Evolutionary conservation across 2,888 invertebrate species (phyloP).

Genomic region (Villa cingulata): DNA sequence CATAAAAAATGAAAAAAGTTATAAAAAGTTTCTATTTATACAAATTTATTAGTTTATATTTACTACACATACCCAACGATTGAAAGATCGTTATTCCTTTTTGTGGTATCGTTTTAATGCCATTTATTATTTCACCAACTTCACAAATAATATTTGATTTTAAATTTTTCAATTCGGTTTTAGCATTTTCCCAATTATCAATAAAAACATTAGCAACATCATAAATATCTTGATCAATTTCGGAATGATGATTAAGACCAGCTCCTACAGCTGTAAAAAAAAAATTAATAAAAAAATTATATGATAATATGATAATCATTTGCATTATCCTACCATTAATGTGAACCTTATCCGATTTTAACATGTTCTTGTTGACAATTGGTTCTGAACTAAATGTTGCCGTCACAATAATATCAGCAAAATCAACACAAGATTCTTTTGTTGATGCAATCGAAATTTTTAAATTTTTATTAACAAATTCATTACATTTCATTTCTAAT

Average conservation of each 20-base stretch:
- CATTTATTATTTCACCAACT: slow-evolving; percentile 41
- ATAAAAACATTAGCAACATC: slow-evolving; percentile 39
- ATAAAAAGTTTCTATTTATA: not conserved
- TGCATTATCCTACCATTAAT: slow-evolving; percentile 46
- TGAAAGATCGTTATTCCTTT: slow-evolving; percentile 44
- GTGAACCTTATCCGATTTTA: slow-evolving; percentile 42
- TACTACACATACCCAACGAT: slow-evolving; percentile 40
- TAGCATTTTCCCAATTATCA: slow-evolving; percentile 41
- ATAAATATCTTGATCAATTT: slow-evolving; percentile 42
- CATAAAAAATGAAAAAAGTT: not conserved
- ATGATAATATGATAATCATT: no score
- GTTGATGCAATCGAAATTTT: slow-evolving; percentile 19
- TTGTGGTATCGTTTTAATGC: slow-evolving; percentile 22
- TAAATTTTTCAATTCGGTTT: slow-evolving; percentile 39
- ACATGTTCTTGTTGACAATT: slow-evolving; percentile 39
- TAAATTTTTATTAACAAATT: slow-evolving; percentile 14
- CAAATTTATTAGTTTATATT: not conserved
- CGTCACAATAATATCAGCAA: slow-evolving; percentile 49
- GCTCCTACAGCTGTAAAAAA: slow-evolving; percentile 43
- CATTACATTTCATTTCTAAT: slow-evolving; percentile 19
- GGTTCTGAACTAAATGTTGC: slow-evolving; percentile 41
- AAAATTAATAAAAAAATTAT: no score
- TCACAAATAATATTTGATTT: slow-evolving; percentile 41
- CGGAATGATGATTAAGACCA: slow-evolving; percentile 37
- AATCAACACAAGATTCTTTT: slow-evolving; percentile 38